Evolutionary conservation across 2,797 vertebrate species (phyloP), one percentile per base, ranked within the genome.

Genomic region (Poecilia wingei): DNA sequence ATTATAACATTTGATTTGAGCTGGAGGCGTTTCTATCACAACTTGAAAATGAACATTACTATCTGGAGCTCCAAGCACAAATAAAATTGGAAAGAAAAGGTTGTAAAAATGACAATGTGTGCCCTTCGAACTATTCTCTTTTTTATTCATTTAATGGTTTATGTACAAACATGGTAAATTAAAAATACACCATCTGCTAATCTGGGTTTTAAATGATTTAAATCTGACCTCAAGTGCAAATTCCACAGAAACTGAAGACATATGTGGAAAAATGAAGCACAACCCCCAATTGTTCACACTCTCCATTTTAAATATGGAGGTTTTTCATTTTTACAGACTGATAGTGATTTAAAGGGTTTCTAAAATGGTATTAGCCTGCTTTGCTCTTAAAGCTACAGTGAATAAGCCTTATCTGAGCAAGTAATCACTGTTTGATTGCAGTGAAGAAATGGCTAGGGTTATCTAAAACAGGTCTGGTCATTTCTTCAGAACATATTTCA

Each of bases 161-260:
- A 70, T 70, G n/a, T 28, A 69, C 66, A 43, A 25, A 43, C 39
- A 45, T 45, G 41, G 39, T 43, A 41, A 70, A 70, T 45, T 45
- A 14, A 43, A 64, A 69, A 6, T 70, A 18, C 13, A 70, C 1
- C 25, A 70, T 46, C 41, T 45, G 68, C 41, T 45, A 69, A 69
- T 69, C 66, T 25, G 20, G 39, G 22, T 43, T 69, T 28, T 43
- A 41, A 41, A 68, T 68, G 5, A 68, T 41, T 68, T 22, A 68
- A 41, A 39, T 66, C 64, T 66, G n/a, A 69, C 22, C 22, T n/a
- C 66, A 69, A 43, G 66, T n/a, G 66, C 39, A 43, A 43, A 69
- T 69, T 43, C 8, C 18, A 20, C 33, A 18, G 20, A 69, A 45
- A 69, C 9, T 41, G 20, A 10, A 39, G 9, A 39, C 22, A 8